Conservation (phyloP, 2,888 invertebrate species). For the Stramonita haemastoma region DNA sequence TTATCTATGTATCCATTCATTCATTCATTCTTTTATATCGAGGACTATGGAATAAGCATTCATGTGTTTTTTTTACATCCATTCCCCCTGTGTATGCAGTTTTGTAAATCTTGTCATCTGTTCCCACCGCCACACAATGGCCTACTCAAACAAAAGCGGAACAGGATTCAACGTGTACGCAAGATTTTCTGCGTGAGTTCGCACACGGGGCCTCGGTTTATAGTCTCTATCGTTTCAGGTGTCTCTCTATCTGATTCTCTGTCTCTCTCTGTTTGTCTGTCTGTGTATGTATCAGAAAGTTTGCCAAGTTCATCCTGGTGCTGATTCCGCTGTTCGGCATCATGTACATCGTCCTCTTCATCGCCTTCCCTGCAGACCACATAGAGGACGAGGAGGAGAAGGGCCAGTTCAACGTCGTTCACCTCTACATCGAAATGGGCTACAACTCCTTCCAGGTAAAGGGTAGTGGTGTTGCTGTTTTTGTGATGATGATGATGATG, state of each 20-base stretch:
- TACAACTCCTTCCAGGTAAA: constrained; percentile 85
- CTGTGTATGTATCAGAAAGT: constrained; percentile 79
- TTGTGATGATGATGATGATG: background rate
- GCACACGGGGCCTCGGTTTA: too few relatives aligned
- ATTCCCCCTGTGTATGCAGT: too few relatives aligned
- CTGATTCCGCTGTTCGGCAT: constrained; percentile 85
- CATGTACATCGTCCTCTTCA: constrained; percentile 83
- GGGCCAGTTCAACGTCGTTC: constrained; percentile 80
- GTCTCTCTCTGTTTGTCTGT: background rate
- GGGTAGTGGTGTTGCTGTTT: background rate
- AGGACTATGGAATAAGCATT: too few relatives aligned
- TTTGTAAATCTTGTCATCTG: too few relatives aligned
- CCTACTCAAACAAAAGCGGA: too few relatives aligned
- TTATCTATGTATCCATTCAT: too few relatives aligned
- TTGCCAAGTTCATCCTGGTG: constrained; percentile 85
- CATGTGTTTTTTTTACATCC: too few relatives aligned
- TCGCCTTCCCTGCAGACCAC: constrained; percentile 78
- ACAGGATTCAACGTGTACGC: too few relatives aligned
- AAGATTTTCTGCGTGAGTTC: too few relatives aligned
- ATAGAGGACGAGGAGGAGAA: constrained; percentile 76
- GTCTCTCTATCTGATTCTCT: background rate
- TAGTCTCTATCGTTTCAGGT: background rate
- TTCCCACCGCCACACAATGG: too few relatives aligned
- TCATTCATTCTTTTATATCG: too few relatives aligned
- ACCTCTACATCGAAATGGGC: constrained; percentile 82